Percentiles rank a stretch among this genome's conserved stretches.
Conservation (phyloP, 1,140 invertebrate genomes). For the Zaprionus gabonicus region DNA sequence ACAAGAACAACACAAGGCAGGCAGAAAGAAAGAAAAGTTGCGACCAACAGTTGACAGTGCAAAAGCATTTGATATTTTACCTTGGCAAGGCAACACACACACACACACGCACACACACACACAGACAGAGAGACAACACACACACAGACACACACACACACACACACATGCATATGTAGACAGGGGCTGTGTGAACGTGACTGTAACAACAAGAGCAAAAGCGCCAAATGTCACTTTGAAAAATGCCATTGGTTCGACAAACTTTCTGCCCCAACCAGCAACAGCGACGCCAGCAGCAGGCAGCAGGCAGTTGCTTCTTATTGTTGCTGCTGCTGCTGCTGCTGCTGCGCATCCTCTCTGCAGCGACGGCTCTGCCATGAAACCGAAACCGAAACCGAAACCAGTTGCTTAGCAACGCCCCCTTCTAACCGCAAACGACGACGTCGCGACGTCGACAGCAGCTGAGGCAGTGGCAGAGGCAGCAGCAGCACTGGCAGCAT, state of each 20-base stretch:
- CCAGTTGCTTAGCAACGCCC: conserved; percentile 84
- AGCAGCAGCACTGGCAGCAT: conserved; percentile 17
- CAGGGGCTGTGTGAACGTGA: conserved; percentile 52
- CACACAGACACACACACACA: conserved; percentile 27
- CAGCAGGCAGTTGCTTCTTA: conserved; percentile 2
- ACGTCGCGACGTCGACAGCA: conserved; percentile 18
- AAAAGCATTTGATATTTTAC: conserved; percentile 84
- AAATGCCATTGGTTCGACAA: conserved; percentile 84
- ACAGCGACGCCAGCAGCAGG: conserved; percentile 19
- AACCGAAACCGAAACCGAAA: conserved; percentile 58
- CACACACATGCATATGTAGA: conserved; percentile 27
- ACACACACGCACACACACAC: conserved; percentile 28
- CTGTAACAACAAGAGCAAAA: conserved; percentile 68
- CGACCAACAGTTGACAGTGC: conserved; percentile 81
- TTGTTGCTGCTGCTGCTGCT: conserved; percentile 39
- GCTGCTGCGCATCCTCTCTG: conserved; percentile 69
- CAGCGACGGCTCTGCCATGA: conserved; percentile 41
- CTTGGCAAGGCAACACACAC: conserved; percentile 65
- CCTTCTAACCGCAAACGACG: conserved; percentile 73
- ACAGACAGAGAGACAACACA: conserved; percentile 23
- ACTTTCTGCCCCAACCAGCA: conserved; percentile 56
- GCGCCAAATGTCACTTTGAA: conserved; percentile 84
- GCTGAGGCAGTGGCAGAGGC: conserved; percentile 27
- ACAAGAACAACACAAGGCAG: conserved; percentile 22
- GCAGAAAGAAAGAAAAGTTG: conserved; percentile 57